Percentiles rank a stretch among this genome's conserved stretches.
These are phyloP conservation scores for Myotis daubentonii DNA, from an alignment of 2,797 vertebrate genomes.

Conservation along the genomic window DNA sequence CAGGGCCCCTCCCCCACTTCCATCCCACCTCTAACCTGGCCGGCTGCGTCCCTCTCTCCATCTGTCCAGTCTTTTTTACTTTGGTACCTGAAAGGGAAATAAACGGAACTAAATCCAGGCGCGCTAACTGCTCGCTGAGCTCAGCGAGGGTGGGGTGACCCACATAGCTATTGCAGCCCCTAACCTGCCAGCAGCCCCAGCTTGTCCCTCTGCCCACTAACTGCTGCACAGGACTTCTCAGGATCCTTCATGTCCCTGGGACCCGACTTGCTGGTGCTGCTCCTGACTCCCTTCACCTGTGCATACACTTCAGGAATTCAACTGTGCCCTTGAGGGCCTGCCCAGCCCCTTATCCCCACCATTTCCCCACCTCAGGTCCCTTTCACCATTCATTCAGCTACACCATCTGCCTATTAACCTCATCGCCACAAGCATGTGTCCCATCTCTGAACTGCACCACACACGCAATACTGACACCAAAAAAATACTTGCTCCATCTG, in stretches of 20 bases:
- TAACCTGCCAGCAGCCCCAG: constrained; percentile 65
- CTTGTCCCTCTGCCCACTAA: constrained; percentile 55
- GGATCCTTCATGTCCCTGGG: neutral
- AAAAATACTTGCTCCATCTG: neutral
- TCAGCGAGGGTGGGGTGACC: constrained; percentile 25
- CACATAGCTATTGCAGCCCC: neutral
- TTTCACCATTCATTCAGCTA: neutral
- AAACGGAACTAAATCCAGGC: constrained; percentile 74
- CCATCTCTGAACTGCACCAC: neutral
- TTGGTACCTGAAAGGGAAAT: constrained; percentile 82
- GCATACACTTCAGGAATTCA: neutral
- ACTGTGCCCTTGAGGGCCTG: neutral
- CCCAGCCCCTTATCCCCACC: neutral
- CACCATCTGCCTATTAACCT: neutral
- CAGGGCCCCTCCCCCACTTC: constrained; percentile 65
- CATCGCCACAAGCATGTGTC: constrained; percentile 47
- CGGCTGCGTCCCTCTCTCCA: constrained; percentile 77
- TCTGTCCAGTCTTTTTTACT: constrained; percentile 84
- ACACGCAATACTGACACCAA: neutral
- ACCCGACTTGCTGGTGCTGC: constrained; percentile 20
- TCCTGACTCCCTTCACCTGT: neutral
- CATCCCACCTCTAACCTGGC: constrained; percentile 75
- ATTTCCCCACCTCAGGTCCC: neutral
- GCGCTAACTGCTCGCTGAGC: constrained; percentile 66
- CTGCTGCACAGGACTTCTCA: neutral